Evolutionary conservation across 2,888 invertebrate species (phyloP).

Genomic region (Danaus chrysippus): DNA sequence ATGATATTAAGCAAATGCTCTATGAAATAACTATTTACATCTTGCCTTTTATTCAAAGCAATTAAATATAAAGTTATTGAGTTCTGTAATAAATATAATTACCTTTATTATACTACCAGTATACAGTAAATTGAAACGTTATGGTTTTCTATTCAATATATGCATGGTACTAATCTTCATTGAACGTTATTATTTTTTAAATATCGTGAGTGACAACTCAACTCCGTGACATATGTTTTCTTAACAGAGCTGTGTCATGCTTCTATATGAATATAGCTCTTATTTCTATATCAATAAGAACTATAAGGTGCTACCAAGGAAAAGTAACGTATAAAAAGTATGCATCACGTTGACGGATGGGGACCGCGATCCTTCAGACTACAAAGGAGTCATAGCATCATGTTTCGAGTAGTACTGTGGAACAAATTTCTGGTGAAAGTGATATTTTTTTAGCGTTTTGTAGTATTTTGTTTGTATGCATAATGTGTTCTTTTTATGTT

Average conservation of each 20-base stretch:
- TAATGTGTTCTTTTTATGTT: no score
- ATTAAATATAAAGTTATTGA: no score
- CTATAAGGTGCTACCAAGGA: constrained; percentile 21
- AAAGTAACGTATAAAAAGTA: constrained; percentile 33
- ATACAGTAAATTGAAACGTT: no score
- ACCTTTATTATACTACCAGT: no score
- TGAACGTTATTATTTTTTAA: not conserved
- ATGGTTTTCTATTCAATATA: no score
- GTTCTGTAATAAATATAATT: no score
- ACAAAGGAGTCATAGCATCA: constrained; percentile 53
- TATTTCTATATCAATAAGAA: constrained; percentile 14
- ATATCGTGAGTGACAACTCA: not conserved
- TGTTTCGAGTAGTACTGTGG: constrained; percentile 51
- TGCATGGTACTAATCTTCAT: no score
- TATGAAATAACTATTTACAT: no score
- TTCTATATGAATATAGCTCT: constrained; percentile 12
- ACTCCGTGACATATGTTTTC: not conserved
- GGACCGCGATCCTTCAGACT: constrained; percentile 43
- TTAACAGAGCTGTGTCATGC: constrained; percentile 4
- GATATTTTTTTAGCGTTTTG: constrained; percentile 6
- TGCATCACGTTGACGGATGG: constrained; percentile 41
- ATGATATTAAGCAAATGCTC: no score
- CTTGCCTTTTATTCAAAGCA: no score
- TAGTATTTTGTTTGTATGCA: not conserved
- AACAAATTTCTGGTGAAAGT: constrained; percentile 31